Conservation (phyloP, 2,113 vertebrate genomes). For the Henicopernis longicauda region DNA sequence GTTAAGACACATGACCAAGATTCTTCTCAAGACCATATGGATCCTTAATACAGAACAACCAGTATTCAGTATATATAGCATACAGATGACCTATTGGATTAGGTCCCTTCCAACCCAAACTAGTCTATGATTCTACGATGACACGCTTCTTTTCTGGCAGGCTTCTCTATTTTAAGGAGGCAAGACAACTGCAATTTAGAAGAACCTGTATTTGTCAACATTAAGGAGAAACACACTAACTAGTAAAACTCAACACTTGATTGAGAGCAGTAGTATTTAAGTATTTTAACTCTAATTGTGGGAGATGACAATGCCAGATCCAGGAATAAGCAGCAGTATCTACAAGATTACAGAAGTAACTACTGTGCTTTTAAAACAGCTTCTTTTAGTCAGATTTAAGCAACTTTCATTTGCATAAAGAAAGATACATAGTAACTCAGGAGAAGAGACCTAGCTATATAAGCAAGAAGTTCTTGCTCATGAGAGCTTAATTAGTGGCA, state of each 20-base stretch:
- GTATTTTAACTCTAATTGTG: not conserved
- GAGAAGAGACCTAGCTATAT: not conserved
- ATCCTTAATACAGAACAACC: not conserved
- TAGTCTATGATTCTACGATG: not conserved
- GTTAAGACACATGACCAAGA: fast-evolving
- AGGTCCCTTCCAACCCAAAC: not conserved
- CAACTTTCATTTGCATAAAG: not conserved
- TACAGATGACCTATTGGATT: not conserved
- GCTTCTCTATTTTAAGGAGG: not conserved
- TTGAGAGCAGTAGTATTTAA: not conserved
- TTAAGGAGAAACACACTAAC: not conserved
- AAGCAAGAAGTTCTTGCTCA: not conserved
- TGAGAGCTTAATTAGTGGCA: not conserved
- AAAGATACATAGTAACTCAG: not conserved
- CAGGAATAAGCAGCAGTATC: not conserved
- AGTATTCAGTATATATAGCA: not conserved
- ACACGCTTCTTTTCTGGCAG: not conserved
- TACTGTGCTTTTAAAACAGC: not conserved
- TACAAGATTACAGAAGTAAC: not conserved
- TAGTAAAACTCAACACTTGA: not conserved
- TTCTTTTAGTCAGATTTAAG: not conserved
- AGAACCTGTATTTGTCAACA: not conserved
- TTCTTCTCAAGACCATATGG: not conserved
- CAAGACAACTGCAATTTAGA: not conserved
- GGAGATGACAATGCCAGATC: not conserved